Conservation (phyloP, 2,797 vertebrate genomes). For the Clarias platycephalus region DNA sequence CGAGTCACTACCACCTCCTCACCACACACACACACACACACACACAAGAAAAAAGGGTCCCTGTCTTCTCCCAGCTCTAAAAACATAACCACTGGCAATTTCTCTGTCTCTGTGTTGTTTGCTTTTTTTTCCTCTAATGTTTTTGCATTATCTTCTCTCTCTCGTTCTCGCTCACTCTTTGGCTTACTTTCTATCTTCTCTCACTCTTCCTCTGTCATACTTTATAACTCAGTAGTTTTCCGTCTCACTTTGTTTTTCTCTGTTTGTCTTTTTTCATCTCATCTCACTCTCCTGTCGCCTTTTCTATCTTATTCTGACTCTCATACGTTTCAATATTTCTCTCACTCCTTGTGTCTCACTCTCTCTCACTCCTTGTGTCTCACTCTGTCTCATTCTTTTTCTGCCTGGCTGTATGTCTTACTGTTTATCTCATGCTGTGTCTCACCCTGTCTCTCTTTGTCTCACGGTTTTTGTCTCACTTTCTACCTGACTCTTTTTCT, state of each 20-base stretch:
- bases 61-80: conserved; percentile 14
- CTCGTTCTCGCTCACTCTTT: conserved; percentile 7
- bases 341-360: background rate
- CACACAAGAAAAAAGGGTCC: conserved; percentile 40
- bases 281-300: background rate
- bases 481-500: conserved; percentile 43
- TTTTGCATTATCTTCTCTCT: conserved; percentile 33
- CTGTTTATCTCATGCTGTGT: background rate
- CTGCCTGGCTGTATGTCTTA: background rate
- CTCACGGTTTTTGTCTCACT: background rate
- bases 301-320: background rate
- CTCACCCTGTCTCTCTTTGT: background rate
- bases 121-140: background rate
- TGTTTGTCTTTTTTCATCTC: background rate
- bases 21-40: conserved; percentile 35
- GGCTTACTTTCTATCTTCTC: background rate
- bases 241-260: background rate
- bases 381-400: background rate
- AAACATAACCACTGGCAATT: conserved; percentile 35
- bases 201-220: background rate
- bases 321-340: background rate
- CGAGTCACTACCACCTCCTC: conserved; percentile 48
- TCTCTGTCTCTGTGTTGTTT: conserved; percentile 29
- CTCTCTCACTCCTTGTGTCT: background rate
- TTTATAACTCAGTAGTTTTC: no score